phyloP scores from a whole-genome alignment of 2,888 invertebrate species.

The Lithosia quadra region DNA sequence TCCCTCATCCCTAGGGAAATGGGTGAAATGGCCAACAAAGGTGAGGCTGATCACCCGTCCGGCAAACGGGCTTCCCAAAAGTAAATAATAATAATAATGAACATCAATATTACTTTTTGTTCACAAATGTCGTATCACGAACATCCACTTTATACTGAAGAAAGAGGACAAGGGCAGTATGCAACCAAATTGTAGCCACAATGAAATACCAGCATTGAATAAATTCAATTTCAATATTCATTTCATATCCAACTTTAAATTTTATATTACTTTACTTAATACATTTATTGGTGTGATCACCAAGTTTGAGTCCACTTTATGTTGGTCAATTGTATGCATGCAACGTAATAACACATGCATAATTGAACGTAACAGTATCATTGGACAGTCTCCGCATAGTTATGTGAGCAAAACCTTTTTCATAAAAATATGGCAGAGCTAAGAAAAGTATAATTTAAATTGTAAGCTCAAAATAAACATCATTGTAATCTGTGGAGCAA shows the following conservation, averaged over 20 bases:
- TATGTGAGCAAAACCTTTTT: background rate
- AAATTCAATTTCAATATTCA: too few relatives aligned
- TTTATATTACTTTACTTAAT: too few relatives aligned
- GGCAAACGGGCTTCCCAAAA: too few relatives aligned
- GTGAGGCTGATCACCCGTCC: too few relatives aligned
- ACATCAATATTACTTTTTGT: too few relatives aligned
- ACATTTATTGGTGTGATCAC: background rate
- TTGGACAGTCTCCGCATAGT: background rate
- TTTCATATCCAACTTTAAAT: background rate
- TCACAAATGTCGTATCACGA: too few relatives aligned
- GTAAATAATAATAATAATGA: too few relatives aligned
- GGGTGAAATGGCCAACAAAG: too few relatives aligned
- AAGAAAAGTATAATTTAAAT: background rate
- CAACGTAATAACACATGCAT: background rate
- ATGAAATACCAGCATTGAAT: background rate
- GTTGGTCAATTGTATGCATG: conserved; percentile 4
- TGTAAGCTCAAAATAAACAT: conserved; percentile 1
- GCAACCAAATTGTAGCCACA: conserved; percentile 1
- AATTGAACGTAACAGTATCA: background rate
- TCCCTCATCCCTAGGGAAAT: too few relatives aligned
- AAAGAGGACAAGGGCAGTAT: background rate
- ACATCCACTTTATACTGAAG: background rate
- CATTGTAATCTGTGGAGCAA: background rate
- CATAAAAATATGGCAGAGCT: background rate
- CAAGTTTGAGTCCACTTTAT: background rate